phyloP scores from a whole-genome alignment of 2,888 invertebrate genomes.

The Elysia crispata region DNA sequence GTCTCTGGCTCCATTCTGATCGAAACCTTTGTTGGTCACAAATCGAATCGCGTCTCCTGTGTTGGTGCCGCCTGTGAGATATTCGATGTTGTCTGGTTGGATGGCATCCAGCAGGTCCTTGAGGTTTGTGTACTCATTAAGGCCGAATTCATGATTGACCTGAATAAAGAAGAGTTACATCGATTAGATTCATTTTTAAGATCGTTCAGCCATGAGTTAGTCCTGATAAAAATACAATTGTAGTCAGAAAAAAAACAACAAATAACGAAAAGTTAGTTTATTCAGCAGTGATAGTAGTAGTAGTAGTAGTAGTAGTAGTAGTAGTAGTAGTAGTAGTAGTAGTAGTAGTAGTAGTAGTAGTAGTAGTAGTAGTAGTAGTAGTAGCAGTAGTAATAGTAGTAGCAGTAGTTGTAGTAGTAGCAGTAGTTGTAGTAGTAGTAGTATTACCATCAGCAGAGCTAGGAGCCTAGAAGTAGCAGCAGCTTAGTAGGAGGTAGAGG shows the following conservation, averaged over 20 bases:
- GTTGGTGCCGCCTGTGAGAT: slow-evolving; percentile 48
- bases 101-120: slow-evolving; percentile 32
- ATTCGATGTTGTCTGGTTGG: slow-evolving; percentile 44
- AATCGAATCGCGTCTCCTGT: slow-evolving; percentile 46
- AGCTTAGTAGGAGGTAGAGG: no score
- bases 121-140: slow-evolving; percentile 1
- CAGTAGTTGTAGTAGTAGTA: no score
- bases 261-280: slow-evolving; percentile 51
- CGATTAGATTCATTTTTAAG: no score
- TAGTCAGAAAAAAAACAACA: slow-evolving; percentile 9
- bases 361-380: no score
- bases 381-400: no score
- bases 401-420: no score
- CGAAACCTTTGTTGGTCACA: slow-evolving; percentile 40
- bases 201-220: no score
- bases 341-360: no score
- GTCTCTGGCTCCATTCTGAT: slow-evolving; percentile 2
- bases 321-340: no score
- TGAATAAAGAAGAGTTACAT: neutral
- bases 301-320: neutral
- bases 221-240: no score
- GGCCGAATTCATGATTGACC: slow-evolving; percentile 44
- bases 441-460: no score
- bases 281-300: slow-evolving; percentile 58
- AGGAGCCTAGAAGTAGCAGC: no score